These are phyloP conservation scores for Megalonaias nervosa DNA, from an alignment of 1,140 invertebrate genomes.

Conservation along the genomic window DNA sequence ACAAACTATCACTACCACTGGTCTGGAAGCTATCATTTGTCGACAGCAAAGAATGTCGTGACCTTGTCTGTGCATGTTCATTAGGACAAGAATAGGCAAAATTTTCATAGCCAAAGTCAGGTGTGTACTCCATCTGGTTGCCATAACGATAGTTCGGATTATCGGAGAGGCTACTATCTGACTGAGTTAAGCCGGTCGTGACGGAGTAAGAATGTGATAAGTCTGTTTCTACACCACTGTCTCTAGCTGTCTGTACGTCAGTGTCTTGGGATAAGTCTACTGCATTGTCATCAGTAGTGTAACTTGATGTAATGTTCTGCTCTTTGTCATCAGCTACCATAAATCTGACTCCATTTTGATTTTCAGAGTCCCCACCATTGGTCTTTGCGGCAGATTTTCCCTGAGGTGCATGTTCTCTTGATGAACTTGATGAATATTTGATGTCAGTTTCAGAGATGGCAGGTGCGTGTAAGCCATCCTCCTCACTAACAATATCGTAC, in stretches of 20 bases:
- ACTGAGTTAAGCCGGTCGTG: conserved; percentile 26
- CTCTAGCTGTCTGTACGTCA: not conserved
- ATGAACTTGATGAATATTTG: too few species aligned
- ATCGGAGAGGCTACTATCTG: conserved; percentile 26
- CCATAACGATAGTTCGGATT: conserved; percentile 28
- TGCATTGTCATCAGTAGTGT: not conserved
- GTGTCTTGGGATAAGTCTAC: not conserved
- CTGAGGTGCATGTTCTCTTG: too few species aligned
- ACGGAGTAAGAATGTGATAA: not conserved
- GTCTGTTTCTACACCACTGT: not conserved
- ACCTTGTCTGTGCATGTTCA: too few species aligned
- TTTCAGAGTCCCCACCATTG: not conserved
- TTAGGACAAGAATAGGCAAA: conserved; percentile 15
- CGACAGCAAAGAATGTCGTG: too few species aligned
- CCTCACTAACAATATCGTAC: too few species aligned
- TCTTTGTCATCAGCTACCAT: not conserved
- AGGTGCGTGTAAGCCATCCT: too few species aligned
- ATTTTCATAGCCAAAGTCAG: not conserved
- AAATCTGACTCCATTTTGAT: not conserved
- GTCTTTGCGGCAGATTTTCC: not conserved
- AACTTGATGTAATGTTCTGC: too few species aligned
- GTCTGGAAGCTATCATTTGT: too few species aligned
- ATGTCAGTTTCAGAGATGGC: too few species aligned
- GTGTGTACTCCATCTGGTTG: conserved; percentile 23
- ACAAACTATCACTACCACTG: too few species aligned